Conservation (phyloP, 2,113 vertebrate species). For the Scatophagus argus region DNA sequence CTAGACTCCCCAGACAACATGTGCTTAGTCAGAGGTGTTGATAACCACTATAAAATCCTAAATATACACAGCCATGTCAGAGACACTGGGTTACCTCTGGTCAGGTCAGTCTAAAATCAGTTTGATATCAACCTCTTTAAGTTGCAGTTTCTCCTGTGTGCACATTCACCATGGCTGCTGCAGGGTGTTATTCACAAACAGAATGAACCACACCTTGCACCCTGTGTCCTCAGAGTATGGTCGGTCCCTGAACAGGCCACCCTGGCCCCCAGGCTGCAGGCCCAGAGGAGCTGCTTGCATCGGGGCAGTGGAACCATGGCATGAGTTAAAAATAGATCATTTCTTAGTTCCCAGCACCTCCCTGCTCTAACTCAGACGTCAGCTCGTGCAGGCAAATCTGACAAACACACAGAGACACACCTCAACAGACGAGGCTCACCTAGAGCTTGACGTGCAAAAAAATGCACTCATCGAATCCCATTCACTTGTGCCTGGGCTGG, state of each 20-base stretch:
- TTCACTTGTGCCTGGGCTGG: conserved; percentile 25
- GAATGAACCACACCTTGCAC: conserved; percentile 49
- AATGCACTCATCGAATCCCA: conserved; percentile 36
- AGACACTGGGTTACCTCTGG: conserved; percentile 58
- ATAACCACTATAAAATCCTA: conserved; percentile 71
- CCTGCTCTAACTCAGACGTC: conserved; percentile 67
- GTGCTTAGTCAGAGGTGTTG: conserved; percentile 67
- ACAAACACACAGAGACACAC: conserved; percentile 64
- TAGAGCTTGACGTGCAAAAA: conserved; percentile 1
- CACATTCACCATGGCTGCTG: conserved; percentile 54
- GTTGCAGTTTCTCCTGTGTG: conserved; percentile 37
- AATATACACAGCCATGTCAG: conserved; percentile 57
- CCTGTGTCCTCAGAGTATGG: conserved; percentile 39
- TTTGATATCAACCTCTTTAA: not conserved
- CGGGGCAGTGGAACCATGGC: conserved; percentile 66
- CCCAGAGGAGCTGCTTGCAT: conserved; percentile 49
- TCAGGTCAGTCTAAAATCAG: conserved; percentile 22
- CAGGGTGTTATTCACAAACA: conserved; percentile 61
- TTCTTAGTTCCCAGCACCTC: conserved; percentile 69
- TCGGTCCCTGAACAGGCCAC: conserved; percentile 46
- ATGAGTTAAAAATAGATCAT: conserved; percentile 75
- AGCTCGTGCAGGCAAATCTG: conserved; percentile 47
- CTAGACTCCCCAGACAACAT: conserved; percentile 64
- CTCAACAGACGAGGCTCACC: conserved; percentile 36
- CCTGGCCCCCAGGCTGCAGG: conserved; percentile 25